These are phyloP conservation scores for Netelia fuscicornis DNA, from an alignment of 2,888 invertebrate species.

Conservation along the genomic window DNA sequence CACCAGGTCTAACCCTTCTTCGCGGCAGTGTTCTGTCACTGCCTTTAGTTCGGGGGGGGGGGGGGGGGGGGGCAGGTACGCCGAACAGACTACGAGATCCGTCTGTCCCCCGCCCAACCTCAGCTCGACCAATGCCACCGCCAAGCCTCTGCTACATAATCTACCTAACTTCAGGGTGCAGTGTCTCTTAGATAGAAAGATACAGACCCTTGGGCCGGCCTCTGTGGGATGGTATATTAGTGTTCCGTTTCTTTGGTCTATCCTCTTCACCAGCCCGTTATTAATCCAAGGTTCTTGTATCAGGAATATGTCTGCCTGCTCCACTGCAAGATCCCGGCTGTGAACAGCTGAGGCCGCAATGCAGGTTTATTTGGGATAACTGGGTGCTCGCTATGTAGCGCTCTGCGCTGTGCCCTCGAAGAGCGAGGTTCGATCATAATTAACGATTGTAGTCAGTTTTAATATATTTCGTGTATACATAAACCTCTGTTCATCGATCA, in stretches of 20 bases:
- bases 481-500: too few species aligned
- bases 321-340: background rate
- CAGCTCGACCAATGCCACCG: background rate
- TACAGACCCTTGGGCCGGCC: background rate
- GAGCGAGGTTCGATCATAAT: too few species aligned
- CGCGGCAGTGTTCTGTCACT: constrained; percentile 33
- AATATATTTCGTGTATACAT: too few species aligned
- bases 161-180: background rate
- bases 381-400: too few species aligned
- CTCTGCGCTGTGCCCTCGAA: too few species aligned
- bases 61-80: constrained; percentile 13
- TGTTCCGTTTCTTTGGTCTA: background rate
- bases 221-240: background rate
- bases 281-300: constrained; percentile 21
- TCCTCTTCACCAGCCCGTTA: background rate
- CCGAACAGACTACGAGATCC: background rate
- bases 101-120: background rate
- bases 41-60: constrained; percentile 26
- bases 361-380: background rate
- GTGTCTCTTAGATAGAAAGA: background rate
- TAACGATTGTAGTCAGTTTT: too few species aligned
- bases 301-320: constrained; percentile 3
- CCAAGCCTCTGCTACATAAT: background rate
- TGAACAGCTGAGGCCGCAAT: constrained; percentile 4
- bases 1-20: constrained; percentile 13